Evolutionary conservation across 2,888 invertebrate genomes (phyloP), one percentile per base, ranked within the genome.

Genomic region (Drosophila imparisetae): DNA sequence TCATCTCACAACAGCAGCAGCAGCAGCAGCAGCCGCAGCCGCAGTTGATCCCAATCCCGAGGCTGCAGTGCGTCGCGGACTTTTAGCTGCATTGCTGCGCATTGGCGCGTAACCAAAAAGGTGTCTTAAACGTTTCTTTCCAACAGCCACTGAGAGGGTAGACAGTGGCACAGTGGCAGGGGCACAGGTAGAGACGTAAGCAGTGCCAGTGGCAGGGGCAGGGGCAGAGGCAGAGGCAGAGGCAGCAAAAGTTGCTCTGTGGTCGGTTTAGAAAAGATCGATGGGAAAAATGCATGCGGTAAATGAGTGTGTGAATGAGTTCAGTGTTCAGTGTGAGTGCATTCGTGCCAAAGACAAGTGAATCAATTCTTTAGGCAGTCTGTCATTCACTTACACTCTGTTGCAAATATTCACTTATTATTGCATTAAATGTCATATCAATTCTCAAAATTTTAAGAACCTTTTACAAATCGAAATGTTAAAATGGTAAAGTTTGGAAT

Each of bases 121-220:
- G 90, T 86, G 85, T 86, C 87, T 86, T 85, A 85, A 85, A 85
- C 89, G 85, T 79, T 85, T 85, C 69, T 58, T 70, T 61, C 52
- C 50, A 67, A 50, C 63, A 36, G 38, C 49, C 60, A 50, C 45
- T 36, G n/a, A 15, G 63, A 38, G 49, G 34, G 49, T 49, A 29
- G 11, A 24, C 18, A 27, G 57, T 8, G 49, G 57, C 38, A 40
- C n/a, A n/a, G 38, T 24, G 24, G 34, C 48, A n/a, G 36, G 66
- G 38, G 52, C 45, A 45, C 45, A 45, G 45, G 21, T 45, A 45
- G 24, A 15, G 24, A 15, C 45, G 45, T 15, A 45, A 2, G 18
- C 15, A 38, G 18, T 15, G 24, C 2, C 57, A 42, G 45, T 15
- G 63, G 27, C n/a, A 45, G 18, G 11, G 30, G 38, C 57, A 38